Evolutionary conservation across 1,140 invertebrate genomes (phyloP).

Genomic region (Delia radicum): DNA sequence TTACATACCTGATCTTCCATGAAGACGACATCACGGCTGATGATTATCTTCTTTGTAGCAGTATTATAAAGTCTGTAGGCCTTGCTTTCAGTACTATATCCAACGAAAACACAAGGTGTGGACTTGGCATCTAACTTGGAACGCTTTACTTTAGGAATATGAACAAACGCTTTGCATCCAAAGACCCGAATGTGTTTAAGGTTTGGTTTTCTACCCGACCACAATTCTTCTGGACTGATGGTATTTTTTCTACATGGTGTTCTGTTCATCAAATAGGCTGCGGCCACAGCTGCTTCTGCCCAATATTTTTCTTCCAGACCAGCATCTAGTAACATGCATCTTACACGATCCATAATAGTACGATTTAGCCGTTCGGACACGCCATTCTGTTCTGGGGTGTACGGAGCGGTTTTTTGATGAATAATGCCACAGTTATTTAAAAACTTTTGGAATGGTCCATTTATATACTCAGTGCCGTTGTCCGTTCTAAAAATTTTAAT

Average conservation of each 20-base stretch:
- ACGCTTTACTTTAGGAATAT: conserved; percentile 34
- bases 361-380: conserved; percentile 14
- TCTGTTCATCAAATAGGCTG: conserved; percentile 25
- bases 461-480: conserved; percentile 41
- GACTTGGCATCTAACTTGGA: conserved; percentile 38
- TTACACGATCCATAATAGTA: conserved; percentile 25
- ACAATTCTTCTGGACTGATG: conserved; percentile 33
- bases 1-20: conserved; percentile 27
- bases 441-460: conserved; percentile 14
- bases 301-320: conserved; percentile 53
- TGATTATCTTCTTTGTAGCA: conserved; percentile 37
- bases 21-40: conserved; percentile 42
- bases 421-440: neutral
- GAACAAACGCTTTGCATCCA: conserved; percentile 26
- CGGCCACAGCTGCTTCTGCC: conserved; percentile 56
- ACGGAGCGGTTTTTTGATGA: conserved; percentile 21
- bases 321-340: too few relatives aligned
- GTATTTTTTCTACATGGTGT: neutral
- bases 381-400: conserved; percentile 22
- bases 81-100: conserved; percentile 40
- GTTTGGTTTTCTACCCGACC: conserved; percentile 30
- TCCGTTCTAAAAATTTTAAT: conserved; percentile 39
- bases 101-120: conserved; percentile 40
- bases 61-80: conserved; percentile 40
- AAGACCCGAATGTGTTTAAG: conserved; percentile 28